A percentile compares a stretch with the other conserved stretches of the same genome.
phyloP scores from a whole-genome alignment of 2,888 invertebrate species.

The Netelia inedita region DNA sequence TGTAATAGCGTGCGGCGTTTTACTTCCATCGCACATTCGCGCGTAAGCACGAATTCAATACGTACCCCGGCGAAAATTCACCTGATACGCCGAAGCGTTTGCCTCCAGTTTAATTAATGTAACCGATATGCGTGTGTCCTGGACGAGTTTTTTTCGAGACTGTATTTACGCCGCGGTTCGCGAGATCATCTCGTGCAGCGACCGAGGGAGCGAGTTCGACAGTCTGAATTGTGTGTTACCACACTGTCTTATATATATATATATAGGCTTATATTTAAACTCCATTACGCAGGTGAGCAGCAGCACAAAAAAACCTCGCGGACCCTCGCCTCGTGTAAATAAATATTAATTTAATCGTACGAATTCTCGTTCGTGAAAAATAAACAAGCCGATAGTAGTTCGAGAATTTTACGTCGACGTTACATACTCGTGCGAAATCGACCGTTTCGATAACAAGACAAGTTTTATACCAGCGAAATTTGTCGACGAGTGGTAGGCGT shows the following conservation, averaged over 20 bases:
- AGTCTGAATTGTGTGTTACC: conserved; percentile 42
- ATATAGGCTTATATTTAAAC: conserved; percentile 20
- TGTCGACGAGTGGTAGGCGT: conserved; percentile 25
- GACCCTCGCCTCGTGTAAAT: conserved; percentile 8
- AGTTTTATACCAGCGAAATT: conserved; percentile 8
- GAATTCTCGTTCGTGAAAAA: conserved; percentile 47
- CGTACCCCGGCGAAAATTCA: conserved; percentile 27
- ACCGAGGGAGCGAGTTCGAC: conserved; percentile 49
- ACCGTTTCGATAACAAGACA: conserved; percentile 23
- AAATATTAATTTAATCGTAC: conserved; percentile 59
- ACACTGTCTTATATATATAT: conserved; percentile 12
- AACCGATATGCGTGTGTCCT: conserved; percentile 74
- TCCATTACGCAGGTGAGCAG: background rate
- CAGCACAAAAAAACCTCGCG: background rate
- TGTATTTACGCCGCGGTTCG: conserved; percentile 57
- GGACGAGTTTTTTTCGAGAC: conserved; percentile 70
- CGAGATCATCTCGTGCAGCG: conserved; percentile 64
- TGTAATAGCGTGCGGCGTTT: conserved; percentile 61
- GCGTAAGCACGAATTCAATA: conserved; percentile 15
- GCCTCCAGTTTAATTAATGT: conserved; percentile 76
- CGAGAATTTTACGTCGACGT: conserved; percentile 10
- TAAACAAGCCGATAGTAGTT: conserved; percentile 39
- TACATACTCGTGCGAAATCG: background rate
- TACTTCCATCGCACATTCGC: conserved; percentile 38
- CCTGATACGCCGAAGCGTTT: conserved; percentile 38